Percentiles rank a stretch among this genome's conserved stretches.
These are phyloP conservation scores for Salvator merianae DNA, from an alignment of 2,113 vertebrate genomes.

Conservation along the genomic window DNA sequence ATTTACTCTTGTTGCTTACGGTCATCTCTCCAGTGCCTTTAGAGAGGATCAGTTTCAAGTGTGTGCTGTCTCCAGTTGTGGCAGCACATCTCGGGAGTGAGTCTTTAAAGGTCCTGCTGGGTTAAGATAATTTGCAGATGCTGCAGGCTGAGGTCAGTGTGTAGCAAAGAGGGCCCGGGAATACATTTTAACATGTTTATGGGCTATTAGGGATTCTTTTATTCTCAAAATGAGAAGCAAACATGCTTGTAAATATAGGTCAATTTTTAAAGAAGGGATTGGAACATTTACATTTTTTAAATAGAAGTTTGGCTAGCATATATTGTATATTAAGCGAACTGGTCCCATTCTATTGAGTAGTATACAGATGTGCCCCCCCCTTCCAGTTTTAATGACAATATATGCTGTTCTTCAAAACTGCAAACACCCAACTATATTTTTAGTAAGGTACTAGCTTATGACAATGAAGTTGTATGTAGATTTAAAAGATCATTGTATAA, in stretches of 20 bases:
- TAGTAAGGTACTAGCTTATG: not conserved
- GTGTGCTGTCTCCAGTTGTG: conserved; percentile 49
- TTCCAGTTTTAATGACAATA: conserved; percentile 18
- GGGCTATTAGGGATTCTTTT: conserved; percentile 54
- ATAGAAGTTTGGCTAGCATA: conserved; percentile 30
- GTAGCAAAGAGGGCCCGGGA: conserved; percentile 41
- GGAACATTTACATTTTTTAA: conserved; percentile 32
- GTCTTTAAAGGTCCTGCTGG: conserved; percentile 59
- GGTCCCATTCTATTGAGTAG: conserved; percentile 5
- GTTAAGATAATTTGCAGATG: conserved; percentile 70
- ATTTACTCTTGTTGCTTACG: conserved; percentile 41
- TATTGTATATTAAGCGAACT: conserved; percentile 10
- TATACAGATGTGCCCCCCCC: conserved; percentile 33
- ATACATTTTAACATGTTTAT: conserved; percentile 60
- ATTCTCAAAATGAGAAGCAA: conserved; percentile 42
- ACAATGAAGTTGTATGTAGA: not conserved
- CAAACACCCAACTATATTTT: conserved; percentile 39
- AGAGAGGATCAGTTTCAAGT: conserved; percentile 51
- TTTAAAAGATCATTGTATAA: not conserved
- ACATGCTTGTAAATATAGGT: conserved; percentile 50
- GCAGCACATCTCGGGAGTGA: conserved; percentile 59
- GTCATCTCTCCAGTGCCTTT: conserved; percentile 50
- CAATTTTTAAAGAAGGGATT: conserved; percentile 23
- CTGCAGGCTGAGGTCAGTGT: conserved; percentile 62
- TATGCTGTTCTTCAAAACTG: conserved; percentile 33